A percentile compares a stretch with the other conserved stretches of the same genome.
phyloP scores from a whole-genome alignment of 2,888 invertebrate species.

The Bedellia somnulentella region DNA sequence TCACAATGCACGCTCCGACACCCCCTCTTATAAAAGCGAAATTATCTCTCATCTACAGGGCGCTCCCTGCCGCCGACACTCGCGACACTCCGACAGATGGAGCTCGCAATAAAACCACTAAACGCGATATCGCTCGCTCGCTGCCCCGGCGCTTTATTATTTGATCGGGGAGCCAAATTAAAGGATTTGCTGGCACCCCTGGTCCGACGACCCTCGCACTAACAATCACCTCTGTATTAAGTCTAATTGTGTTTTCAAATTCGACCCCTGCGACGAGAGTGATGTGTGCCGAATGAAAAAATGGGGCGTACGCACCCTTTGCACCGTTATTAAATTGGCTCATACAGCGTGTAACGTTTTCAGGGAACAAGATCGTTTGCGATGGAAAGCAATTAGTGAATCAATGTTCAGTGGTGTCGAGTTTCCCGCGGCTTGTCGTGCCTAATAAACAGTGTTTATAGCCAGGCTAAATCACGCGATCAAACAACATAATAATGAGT shows the following conservation, averaged over 20 bases:
- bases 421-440: constrained; percentile 27
- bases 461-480: constrained; percentile 26
- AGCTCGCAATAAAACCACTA: constrained; percentile 62
- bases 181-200: constrained; percentile 58
- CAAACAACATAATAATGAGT: constrained; percentile 25
- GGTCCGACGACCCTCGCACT: constrained; percentile 45
- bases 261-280: constrained; percentile 43
- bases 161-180: constrained; percentile 62
- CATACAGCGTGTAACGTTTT: constrained; percentile 20
- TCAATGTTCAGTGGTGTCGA: constrained; percentile 22
- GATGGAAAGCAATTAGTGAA: constrained; percentile 16
- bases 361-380: constrained; percentile 3
- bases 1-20: constrained; percentile 35
- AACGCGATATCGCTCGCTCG: constrained; percentile 52
- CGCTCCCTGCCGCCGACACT: constrained; percentile 11
- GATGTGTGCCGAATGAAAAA: constrained; percentile 45
- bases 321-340: constrained; percentile 43
- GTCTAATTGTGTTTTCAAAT: constrained; percentile 62
- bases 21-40: constrained; percentile 43
- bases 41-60: constrained; percentile 54
- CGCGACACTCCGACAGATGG: constrained; percentile 55
- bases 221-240: constrained; percentile 63
- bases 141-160: constrained; percentile 55
- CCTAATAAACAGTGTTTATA: constrained; percentile 34
- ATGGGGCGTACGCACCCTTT: constrained; percentile 38